phyloP scores from a whole-genome alignment of 2,113 vertebrate species.

The Barnardius zonarius region DNA sequence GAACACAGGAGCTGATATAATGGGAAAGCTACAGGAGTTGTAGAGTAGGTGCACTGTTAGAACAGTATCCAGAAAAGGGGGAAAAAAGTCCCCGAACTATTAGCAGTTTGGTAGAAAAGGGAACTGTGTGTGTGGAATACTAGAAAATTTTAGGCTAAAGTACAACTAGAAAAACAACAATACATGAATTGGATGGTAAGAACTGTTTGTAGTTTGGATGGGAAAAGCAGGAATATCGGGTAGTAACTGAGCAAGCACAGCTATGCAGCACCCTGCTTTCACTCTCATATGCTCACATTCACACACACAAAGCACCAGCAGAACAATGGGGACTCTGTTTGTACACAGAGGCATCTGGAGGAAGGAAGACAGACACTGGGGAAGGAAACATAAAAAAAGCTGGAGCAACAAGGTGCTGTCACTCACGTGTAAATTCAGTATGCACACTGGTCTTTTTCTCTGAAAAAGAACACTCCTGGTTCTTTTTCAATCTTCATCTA shows the following conservation, averaged over 20 bases:
- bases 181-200: background rate
- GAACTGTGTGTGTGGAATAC: background rate
- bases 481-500: background rate
- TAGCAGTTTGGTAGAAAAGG: background rate
- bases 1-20: background rate
- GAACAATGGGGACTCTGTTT: background rate
- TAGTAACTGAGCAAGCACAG: fast-evolving
- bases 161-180: background rate
- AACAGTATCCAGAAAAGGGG: background rate
- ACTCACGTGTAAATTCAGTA: background rate
- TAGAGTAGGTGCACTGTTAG: background rate
- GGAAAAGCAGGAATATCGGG: background rate
- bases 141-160: background rate
- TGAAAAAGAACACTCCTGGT: background rate
- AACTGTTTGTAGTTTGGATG: background rate
- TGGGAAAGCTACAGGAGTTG: background rate
- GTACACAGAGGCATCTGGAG: background rate
- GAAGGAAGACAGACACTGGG: background rate
- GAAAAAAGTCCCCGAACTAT: fast-evolving
- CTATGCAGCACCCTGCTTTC: background rate
- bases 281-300: background rate
- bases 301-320: fast-evolving
- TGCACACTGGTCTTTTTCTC: background rate
- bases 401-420: background rate
- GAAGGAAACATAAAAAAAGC: background rate